These are phyloP conservation scores for Otus scops DNA, from an alignment of 2,797 vertebrate species.

Conservation along the genomic window DNA sequence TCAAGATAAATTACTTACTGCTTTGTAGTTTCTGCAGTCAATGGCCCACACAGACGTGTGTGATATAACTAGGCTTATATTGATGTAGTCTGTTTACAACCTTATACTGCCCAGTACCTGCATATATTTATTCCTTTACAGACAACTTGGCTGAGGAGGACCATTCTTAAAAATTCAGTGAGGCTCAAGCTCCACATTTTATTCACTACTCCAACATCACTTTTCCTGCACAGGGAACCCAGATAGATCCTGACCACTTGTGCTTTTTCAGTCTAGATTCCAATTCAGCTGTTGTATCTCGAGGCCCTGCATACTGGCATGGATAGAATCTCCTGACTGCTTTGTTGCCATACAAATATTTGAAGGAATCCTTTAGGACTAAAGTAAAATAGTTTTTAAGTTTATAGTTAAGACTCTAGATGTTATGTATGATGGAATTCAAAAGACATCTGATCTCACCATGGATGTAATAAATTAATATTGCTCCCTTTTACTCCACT, in stretches of 20 bases:
- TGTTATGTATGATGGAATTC: background rate
- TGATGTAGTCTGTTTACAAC: background rate
- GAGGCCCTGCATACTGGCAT: background rate
- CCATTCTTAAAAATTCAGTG: background rate
- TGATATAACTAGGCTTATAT: background rate
- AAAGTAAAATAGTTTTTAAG: background rate
- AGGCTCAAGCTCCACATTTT: background rate
- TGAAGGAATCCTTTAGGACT: background rate
- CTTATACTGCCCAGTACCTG: background rate
- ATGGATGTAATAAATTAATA: background rate
- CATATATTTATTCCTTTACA: background rate
- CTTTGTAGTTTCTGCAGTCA: background rate
- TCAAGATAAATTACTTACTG: background rate
- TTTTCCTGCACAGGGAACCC: background rate
- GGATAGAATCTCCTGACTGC: background rate
- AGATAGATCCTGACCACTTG: background rate
- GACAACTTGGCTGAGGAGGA: background rate
- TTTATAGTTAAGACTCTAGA: background rate
- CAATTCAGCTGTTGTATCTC: background rate
- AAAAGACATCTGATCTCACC: background rate
- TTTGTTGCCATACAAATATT: background rate
- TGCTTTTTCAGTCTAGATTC: background rate
- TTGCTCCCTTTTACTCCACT: background rate
- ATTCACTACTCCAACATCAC: background rate
- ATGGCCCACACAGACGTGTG: background rate